Conservation (phyloP, 2,113 vertebrate genomes). For the Grammomys surdaster region DNA sequence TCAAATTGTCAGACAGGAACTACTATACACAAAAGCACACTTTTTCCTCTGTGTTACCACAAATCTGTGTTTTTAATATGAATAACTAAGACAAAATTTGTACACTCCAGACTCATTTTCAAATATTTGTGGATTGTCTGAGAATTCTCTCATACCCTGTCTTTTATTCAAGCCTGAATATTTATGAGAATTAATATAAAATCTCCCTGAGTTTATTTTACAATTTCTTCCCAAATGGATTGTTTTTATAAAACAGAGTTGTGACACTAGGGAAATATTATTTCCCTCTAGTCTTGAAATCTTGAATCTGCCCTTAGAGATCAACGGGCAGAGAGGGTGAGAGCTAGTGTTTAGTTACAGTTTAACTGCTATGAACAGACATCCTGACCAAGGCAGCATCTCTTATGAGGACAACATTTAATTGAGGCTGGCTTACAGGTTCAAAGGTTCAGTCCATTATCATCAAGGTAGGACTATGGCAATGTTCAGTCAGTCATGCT, state of each 20-base stretch:
- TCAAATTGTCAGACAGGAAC: background rate
- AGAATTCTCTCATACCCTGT: background rate
- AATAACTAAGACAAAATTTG: constrained; percentile 16
- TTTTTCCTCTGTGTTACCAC: background rate
- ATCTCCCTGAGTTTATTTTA: background rate
- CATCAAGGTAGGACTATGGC: too few species aligned
- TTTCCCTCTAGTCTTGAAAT: constrained; percentile 28
- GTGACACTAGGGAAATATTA: background rate
- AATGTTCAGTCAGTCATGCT: too few species aligned
- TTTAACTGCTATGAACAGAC: too few species aligned
- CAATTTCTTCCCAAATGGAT: background rate
- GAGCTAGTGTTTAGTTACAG: background rate
- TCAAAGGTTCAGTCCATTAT: too few species aligned
- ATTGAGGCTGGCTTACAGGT: too few species aligned
- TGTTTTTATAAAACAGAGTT: background rate
- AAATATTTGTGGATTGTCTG: background rate
- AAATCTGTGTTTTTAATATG: background rate
- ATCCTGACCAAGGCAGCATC: too few species aligned
- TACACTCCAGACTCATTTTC: background rate
- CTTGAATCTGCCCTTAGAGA: background rate
- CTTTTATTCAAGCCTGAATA: background rate
- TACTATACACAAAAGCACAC: background rate
- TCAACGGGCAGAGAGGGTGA: background rate
- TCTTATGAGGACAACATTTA: too few species aligned
- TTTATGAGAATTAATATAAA: background rate